Evolutionary conservation across 2,888 invertebrate genomes (phyloP).

Genomic region (Noctua comes): DNA sequence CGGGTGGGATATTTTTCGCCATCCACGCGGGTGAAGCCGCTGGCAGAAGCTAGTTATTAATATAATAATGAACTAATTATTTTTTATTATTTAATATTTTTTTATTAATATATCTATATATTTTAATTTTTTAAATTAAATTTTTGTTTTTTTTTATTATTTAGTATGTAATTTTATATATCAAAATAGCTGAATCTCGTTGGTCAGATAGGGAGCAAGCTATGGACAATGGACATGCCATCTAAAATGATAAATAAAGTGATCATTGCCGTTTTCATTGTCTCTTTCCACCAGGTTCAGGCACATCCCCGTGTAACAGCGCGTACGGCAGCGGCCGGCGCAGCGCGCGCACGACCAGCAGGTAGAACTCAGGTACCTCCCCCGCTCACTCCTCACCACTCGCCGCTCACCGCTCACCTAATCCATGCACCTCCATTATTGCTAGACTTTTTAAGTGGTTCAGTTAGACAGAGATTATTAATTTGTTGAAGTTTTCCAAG

Average conservation of each 20-base stretch:
- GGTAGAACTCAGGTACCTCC: slow-evolving; percentile 91
- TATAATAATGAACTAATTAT: too few relatives aligned
- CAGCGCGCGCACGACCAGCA: slow-evolving; percentile 89
- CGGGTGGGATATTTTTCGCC: too few relatives aligned
- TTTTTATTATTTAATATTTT: too few relatives aligned
- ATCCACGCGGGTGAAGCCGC: too few relatives aligned
- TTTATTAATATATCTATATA: too few relatives aligned
- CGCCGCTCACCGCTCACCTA: slow-evolving; percentile 62
- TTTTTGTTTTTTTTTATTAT: too few relatives aligned
- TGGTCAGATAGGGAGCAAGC: neutral
- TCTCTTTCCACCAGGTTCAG: slow-evolving; percentile 77
- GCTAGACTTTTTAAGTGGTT: slow-evolving; percentile 4
- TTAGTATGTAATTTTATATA: neutral
- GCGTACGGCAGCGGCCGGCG: slow-evolving; percentile 88
- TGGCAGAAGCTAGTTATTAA: too few relatives aligned
- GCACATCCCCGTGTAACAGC: slow-evolving; percentile 86
- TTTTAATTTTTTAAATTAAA: too few relatives aligned
- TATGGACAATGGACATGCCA: neutral
- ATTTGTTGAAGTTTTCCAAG: neutral
- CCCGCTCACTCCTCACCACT: slow-evolving; percentile 79
- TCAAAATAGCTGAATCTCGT: neutral
- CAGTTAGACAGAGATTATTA: neutral
- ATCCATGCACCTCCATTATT: slow-evolving; percentile 64
- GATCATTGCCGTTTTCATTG: neutral
- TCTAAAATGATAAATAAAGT: neutral